Evolutionary conservation across 2,797 vertebrate genomes (phyloP), one percentile per base, ranked within the genome.

Genomic region (Malurus splendens): DNA sequence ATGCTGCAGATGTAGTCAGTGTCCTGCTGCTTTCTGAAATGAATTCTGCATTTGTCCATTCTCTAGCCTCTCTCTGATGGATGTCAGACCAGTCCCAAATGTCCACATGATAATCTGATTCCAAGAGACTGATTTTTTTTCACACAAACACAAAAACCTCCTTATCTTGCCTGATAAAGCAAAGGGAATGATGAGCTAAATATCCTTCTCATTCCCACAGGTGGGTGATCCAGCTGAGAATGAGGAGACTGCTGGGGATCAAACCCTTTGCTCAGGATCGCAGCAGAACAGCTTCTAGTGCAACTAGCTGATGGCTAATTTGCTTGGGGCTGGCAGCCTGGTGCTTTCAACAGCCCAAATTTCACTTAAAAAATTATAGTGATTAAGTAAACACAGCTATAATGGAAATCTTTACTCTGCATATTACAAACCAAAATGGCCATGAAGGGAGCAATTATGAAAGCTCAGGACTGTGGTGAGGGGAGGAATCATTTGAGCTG

Each of bases 351-450:
- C 80, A 89, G 81, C 77, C 87, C 61, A 70, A 93, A 94, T 81
- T 93, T 94, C 78, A 33, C 93, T 92, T 94, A 72, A 94, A 95
- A 92, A 94, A 95, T 88, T 92, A 87, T 75, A 82, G 89, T 79
- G 93, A 93, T 95, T 91, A 95, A 95, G 90, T 92, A 95, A 95
- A 95, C 90, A 94, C 74, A 90, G 80, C 89, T 86, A 95, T 95
- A 95, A 96, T 96, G 91, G 94, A 95, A 96, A 94, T 93, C 94
- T 92, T 94, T 94, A 92, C 93, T 93, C 91, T 96, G 93, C 91
- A 86, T 95, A 94, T 96, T 95, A 89, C 91, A 95, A 95, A 90
- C 90, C 93, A 94, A 94, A 96, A 95, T 82, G 95, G 88, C 92
- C 91, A 93, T 93, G 93, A 87, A 93, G 92, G 95, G 94, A 96